A percentile compares a stretch with the other conserved stretches of the same genome.
Evolutionary conservation across 2,797 vertebrate genomes (phyloP).

Genomic region (Ceryle rudis): DNA sequence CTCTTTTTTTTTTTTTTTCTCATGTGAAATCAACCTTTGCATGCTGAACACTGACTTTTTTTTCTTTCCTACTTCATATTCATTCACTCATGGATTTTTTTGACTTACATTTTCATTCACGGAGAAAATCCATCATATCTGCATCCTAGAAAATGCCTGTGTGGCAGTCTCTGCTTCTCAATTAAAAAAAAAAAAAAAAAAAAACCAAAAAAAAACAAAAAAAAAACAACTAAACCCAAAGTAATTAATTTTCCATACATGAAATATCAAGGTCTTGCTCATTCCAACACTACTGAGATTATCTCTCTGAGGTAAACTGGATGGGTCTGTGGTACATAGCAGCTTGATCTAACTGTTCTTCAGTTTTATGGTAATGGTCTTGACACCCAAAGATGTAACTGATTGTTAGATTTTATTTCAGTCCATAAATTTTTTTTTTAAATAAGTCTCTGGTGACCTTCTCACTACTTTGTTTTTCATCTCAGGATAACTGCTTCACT

Average conservation of each 20-base stretch:
- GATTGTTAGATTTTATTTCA: not conserved
- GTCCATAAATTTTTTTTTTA: not conserved
- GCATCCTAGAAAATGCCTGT: not conserved
- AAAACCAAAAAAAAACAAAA: too few species aligned
- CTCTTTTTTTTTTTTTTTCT: fast-evolving
- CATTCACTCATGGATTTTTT: not conserved
- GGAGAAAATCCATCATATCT: not conserved
- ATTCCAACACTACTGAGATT: not conserved
- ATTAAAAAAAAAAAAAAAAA: not conserved
- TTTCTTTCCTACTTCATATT: not conserved
- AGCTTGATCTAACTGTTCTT: not conserved
- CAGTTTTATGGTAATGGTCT: not conserved
- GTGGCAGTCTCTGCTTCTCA: not conserved
- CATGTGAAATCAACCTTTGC: not conserved
- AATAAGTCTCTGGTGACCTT: not conserved
- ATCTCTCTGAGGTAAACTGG: not conserved
- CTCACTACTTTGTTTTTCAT: not conserved
- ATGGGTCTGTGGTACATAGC: not conserved
- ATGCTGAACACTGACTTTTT: not conserved
- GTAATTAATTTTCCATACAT: not conserved
- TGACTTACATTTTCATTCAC: not conserved
- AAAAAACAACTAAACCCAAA: not conserved
- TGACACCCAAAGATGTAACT: not conserved
- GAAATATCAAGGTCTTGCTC: not conserved
- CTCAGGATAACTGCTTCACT: not conserved